A percentile compares a stretch with the other conserved stretches of the same genome.
Conservation (phyloP, 2,113 vertebrate genomes). For the Dicrurus megarhynchus region DNA sequence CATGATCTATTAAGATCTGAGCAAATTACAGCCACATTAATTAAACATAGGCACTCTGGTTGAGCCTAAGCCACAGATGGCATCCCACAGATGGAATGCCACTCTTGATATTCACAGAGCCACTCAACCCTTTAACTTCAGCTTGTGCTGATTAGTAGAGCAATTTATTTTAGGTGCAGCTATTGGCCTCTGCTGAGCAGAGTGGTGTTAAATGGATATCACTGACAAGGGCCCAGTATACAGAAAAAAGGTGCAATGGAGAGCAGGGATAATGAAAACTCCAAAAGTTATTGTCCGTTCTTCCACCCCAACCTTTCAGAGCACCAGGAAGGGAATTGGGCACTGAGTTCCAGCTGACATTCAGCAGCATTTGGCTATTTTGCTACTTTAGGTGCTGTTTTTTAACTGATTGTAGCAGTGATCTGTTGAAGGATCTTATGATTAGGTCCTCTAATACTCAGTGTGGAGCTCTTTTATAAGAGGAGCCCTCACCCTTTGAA, state of each 20-base stretch:
- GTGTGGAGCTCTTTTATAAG: not conserved
- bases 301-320: not conserved
- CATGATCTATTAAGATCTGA: constrained; percentile 54
- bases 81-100: constrained; percentile 66
- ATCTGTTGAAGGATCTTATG: not conserved
- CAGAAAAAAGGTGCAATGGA: not conserved
- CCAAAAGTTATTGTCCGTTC: not conserved
- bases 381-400: not conserved
- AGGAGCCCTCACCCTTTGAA: not conserved
- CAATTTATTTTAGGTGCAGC: constrained; percentile 63
- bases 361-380: not conserved
- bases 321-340: not conserved
- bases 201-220: constrained; percentile 23
- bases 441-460: not conserved
- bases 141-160: constrained; percentile 49
- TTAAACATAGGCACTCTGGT: constrained; percentile 64
- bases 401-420: not conserved
- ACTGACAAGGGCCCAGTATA: not conserved
- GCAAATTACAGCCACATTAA: constrained; percentile 66
- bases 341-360: not conserved
- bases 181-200: constrained; percentile 43
- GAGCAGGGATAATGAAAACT: not conserved
- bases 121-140: constrained; percentile 63
- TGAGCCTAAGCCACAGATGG: constrained; percentile 63
- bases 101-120: constrained; percentile 59